Conservation (phyloP, 2,888 invertebrate species). For the Acanthosepion lycidas region DNA sequence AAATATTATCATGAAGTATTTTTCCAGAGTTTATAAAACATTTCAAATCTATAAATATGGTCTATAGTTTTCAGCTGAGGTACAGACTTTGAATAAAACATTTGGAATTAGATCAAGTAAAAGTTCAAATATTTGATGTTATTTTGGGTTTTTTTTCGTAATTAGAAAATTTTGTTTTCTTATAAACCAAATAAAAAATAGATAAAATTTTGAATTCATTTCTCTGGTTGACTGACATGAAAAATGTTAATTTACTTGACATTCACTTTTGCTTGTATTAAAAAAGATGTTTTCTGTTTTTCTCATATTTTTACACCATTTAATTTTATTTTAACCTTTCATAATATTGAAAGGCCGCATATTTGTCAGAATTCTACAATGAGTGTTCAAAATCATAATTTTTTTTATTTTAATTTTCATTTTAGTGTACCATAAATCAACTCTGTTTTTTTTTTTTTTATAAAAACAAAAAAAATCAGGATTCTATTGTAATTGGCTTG, state of each 20-base stretch:
- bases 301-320: background rate
- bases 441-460: background rate
- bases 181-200: too few species aligned
- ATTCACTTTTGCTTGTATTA: background rate
- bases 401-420: background rate
- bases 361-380: background rate
- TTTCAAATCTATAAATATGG: too few species aligned
- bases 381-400: background rate
- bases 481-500: background rate
- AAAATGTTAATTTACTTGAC: background rate
- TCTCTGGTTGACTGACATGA: background rate
- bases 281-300: background rate
- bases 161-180: too few species aligned
- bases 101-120: too few species aligned
- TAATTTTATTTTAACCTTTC: background rate
- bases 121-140: too few species aligned
- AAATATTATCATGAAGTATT: too few species aligned
- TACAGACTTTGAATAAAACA: too few species aligned
- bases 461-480: background rate
- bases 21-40: too few species aligned
- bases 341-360: background rate
- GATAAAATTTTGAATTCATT: background rate
- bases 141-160: too few species aligned
- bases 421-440: background rate
- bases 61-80: too few species aligned